A percentile compares a stretch with the other conserved stretches of the same genome.
These are phyloP conservation scores for Dascyllus trimaculatus DNA, from an alignment of 2,113 vertebrate genomes.

Conservation along the genomic window DNA sequence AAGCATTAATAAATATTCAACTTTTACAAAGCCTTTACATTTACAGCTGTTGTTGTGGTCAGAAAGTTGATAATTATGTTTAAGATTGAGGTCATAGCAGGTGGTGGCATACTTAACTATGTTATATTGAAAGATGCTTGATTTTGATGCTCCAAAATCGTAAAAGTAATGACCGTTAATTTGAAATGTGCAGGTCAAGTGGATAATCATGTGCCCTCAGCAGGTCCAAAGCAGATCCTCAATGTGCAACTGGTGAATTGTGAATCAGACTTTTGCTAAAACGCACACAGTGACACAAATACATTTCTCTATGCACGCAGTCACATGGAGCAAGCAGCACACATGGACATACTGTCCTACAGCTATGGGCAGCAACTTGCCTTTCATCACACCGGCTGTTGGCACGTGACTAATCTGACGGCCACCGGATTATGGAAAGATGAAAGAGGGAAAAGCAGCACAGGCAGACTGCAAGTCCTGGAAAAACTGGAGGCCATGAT, in stretches of 20 bases:
- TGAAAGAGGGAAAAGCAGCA: slow-evolving; percentile 31
- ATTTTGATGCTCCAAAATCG: no score
- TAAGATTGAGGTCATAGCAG: no score
- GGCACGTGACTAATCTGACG: slow-evolving; percentile 67
- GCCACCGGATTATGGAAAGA: slow-evolving; percentile 59
- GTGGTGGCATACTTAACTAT: no score
- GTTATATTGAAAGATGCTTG: no score
- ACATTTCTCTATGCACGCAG: neutral
- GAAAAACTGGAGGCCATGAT: slow-evolving; percentile 11
- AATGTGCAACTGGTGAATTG: neutral
- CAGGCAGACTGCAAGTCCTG: neutral
- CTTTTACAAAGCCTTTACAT: no score
- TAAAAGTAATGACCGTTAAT: neutral
- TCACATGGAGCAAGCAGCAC: neutral
- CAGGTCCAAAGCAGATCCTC: neutral
- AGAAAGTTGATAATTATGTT: no score
- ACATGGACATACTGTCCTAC: slow-evolving; percentile 7
- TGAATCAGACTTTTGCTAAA: no score
- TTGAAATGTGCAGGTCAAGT: neutral
- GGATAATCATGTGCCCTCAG: neutral
- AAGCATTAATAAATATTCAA: no score
- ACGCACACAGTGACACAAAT: neutral
- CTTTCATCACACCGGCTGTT: slow-evolving; percentile 25
- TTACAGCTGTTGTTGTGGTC: no score
- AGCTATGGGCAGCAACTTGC: slow-evolving; percentile 35